These are phyloP conservation scores for Galerucella nymphaeae DNA, from an alignment of 2,888 invertebrate genomes.

Conservation along the genomic window DNA sequence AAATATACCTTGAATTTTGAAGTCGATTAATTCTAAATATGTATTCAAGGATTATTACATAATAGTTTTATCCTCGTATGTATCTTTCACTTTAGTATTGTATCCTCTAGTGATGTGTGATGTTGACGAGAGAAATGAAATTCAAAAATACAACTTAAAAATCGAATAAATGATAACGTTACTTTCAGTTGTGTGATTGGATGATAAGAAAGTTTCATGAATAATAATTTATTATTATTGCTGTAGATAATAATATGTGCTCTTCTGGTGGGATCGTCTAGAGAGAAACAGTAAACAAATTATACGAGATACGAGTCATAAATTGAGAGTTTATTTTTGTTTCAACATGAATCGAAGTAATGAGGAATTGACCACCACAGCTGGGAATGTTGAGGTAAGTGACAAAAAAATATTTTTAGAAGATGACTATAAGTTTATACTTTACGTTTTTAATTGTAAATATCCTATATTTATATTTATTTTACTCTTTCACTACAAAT, in stretches of 20 bases:
- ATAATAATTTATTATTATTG: neutral
- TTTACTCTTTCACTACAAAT: too few species aligned
- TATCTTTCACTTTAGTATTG: neutral
- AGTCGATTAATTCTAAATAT: neutral
- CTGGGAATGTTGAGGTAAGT: conserved; percentile 1
- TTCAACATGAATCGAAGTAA: neutral
- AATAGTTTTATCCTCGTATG: neutral
- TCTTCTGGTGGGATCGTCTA: neutral
- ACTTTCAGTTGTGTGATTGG: neutral
- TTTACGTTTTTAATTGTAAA: too few species aligned
- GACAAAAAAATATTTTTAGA: neutral
- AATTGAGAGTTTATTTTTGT: neutral
- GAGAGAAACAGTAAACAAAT: neutral
- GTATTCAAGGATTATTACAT: neutral
- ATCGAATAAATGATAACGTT: neutral
- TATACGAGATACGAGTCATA: neutral
- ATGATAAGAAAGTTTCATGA: neutral
- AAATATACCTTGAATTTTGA: neutral
- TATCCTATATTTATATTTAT: too few species aligned
- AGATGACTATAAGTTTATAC: too few species aligned
- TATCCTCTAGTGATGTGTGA: neutral
- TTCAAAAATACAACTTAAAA: neutral
- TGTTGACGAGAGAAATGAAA: neutral
- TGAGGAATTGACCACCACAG: neutral
- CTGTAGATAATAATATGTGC: neutral